Conservation (phyloP, 2,797 vertebrate species). For the Nasua narica region DNA sequence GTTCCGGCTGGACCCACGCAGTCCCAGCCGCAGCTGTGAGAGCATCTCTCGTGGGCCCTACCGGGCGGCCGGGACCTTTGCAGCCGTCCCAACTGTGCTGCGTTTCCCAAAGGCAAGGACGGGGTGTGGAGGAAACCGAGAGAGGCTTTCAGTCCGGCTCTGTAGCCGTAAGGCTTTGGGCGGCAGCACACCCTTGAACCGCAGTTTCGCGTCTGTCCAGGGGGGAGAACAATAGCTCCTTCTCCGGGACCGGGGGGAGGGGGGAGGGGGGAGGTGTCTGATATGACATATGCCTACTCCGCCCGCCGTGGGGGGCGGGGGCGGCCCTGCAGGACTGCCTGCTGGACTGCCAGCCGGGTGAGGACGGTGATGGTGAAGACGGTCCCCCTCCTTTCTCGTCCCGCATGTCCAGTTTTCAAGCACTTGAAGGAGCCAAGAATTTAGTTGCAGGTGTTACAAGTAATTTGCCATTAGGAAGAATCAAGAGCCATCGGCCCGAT, state of each 20-base stretch:
- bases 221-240: neutral
- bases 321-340: too few species aligned
- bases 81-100: accelerated
- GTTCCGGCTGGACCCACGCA: accelerated
- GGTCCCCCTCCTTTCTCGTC: too few species aligned
- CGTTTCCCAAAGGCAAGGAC: neutral
- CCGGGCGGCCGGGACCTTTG: too few species aligned
- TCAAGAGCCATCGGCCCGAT: neutral
- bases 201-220: neutral
- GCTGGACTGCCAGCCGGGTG: too few species aligned
- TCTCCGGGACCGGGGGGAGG: accelerated
- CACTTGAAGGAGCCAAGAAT: neutral
- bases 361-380: accelerated
- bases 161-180: neutral
- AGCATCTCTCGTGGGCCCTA: accelerated
- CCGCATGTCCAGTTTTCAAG: neutral
- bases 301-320: accelerated
- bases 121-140: neutral
- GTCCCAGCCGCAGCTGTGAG: too few species aligned
- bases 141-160: neutral
- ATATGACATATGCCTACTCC: accelerated
- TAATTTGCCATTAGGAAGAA: neutral
- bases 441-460: neutral
- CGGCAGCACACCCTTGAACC: accelerated
- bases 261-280: too few species aligned